These are phyloP conservation scores for Indicator indicator DNA, from an alignment of 2,113 vertebrate species.

Conservation along the genomic window DNA sequence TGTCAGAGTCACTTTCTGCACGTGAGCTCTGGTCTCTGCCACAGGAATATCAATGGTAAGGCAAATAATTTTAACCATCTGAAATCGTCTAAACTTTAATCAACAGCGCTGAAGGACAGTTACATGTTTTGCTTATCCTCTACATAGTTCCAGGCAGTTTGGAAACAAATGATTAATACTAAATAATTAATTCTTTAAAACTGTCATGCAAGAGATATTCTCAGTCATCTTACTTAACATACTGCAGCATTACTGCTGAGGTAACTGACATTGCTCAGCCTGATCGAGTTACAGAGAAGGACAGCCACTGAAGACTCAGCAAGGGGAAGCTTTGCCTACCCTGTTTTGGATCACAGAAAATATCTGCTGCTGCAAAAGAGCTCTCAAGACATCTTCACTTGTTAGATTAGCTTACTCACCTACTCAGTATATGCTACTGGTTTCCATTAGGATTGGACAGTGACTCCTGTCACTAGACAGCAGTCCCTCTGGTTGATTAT, in stretches of 20 bases:
- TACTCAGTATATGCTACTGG: not conserved
- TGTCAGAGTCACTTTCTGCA: not conserved
- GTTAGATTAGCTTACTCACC: not conserved
- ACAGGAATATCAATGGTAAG: not conserved
- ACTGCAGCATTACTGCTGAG: not conserved
- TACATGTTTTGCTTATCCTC: not conserved
- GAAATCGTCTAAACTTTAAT: conserved; percentile 6
- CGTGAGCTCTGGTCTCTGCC: not conserved
- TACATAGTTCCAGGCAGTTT: not conserved
- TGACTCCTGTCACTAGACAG: not conserved
- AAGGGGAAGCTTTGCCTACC: not conserved
- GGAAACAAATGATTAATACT: not conserved
- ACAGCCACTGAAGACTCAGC: not conserved
- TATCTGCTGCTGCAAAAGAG: not conserved
- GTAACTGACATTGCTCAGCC: not conserved
- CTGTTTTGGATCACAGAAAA: not conserved
- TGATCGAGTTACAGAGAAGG: not conserved
- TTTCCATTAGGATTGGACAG: not conserved
- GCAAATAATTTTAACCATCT: not conserved
- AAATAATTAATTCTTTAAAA: not conserved
- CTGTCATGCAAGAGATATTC: not conserved
- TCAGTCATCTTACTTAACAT: not conserved
- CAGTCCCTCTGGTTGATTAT: not conserved
- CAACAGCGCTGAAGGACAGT: not conserved
- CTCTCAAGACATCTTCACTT: not conserved